Conservation (phyloP, 2,113 vertebrate species). For the Pipra filicauda region DNA sequence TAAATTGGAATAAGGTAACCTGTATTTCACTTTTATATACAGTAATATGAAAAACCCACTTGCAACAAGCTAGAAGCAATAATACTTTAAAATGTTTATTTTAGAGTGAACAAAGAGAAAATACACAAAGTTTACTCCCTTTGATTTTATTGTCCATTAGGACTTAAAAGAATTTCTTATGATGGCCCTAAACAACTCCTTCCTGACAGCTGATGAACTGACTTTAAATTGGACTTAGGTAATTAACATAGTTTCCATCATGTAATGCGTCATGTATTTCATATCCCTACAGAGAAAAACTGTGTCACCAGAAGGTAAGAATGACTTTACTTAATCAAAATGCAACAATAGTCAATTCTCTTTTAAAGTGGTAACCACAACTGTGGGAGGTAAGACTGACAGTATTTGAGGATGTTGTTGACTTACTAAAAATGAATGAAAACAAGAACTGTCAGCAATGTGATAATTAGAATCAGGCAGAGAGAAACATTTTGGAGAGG, state of each 20-base stretch:
- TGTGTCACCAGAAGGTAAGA: not conserved
- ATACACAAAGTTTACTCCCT: not conserved
- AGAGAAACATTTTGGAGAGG: not conserved
- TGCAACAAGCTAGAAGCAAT: not conserved
- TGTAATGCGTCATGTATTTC: not conserved
- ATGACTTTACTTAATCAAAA: not conserved
- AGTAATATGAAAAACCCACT: not conserved
- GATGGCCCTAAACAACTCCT: not conserved
- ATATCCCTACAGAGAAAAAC: not conserved
- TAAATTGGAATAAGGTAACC: not conserved
- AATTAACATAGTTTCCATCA: not conserved
- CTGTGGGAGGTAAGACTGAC: not conserved
- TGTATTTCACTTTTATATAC: not conserved
- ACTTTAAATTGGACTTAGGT: not conserved
- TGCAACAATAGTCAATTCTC: not conserved
- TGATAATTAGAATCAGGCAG: not conserved
- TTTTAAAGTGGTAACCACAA: not conserved
- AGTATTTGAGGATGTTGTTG: not conserved
- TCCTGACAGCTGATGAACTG: not conserved
- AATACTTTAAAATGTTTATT: not conserved
- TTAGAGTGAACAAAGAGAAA: not conserved
- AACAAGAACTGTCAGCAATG: not conserved
- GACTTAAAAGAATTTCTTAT: not conserved
- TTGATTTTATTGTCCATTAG: not conserved
- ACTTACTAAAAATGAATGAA: not conserved